Conservation (phyloP, 2,113 vertebrate species). For the Notarius quadriscutis region DNA sequence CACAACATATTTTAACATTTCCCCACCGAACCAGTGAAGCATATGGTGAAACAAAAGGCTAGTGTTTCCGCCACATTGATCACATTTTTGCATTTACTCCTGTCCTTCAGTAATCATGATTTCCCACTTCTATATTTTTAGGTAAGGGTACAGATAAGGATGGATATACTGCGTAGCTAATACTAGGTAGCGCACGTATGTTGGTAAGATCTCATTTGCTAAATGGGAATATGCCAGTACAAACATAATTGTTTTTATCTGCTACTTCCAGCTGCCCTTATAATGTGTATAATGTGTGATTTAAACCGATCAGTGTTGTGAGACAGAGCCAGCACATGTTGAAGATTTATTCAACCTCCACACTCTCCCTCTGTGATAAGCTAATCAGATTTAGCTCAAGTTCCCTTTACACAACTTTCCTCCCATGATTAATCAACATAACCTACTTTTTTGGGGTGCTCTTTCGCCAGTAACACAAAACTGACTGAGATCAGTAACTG, state of each 20-base stretch:
- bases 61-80: not conserved
- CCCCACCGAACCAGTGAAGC: not conserved
- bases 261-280: not conserved
- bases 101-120: not conserved
- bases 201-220: not conserved
- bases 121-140: not conserved
- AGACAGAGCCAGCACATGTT: not conserved
- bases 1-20: not conserved
- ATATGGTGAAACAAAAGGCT: not conserved
- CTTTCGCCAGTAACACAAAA: not conserved
- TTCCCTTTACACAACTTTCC: constrained; percentile 1
- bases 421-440: not conserved
- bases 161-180: not conserved
- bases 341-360: constrained; percentile 10
- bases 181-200: not conserved
- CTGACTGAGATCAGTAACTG: not conserved
- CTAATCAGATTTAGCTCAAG: constrained; percentile 25
- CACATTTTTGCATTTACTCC: not conserved
- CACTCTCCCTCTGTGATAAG: constrained; percentile 1
- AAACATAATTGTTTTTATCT: not conserved
- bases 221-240: not conserved
- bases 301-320: not conserved
- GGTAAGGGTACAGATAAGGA: not conserved
- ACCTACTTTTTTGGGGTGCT: not conserved
- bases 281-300: not conserved